phyloP scores from a whole-genome alignment of 2,113 vertebrate genomes.

The Oncorhynchus nerka region DNA sequence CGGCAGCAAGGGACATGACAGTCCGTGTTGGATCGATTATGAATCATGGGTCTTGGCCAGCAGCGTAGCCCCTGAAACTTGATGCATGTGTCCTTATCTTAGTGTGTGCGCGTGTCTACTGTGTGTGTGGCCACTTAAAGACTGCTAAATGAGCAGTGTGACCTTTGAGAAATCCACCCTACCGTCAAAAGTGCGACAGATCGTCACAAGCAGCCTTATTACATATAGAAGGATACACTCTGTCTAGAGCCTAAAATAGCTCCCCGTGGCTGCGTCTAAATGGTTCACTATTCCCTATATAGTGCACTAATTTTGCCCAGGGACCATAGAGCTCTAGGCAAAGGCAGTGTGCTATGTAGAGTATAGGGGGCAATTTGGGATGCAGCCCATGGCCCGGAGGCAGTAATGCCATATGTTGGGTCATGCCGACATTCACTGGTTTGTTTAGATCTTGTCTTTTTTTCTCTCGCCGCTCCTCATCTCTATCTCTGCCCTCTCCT shows the following conservation, averaged over 20 bases:
- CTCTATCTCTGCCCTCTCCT: not conserved
- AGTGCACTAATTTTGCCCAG: no score
- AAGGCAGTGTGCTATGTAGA: no score
- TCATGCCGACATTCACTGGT: conserved; percentile 33
- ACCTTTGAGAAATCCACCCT: conserved; percentile 24
- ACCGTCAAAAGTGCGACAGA: conserved; percentile 21
- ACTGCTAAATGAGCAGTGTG: conserved; percentile 53
- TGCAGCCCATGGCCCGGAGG: not conserved
- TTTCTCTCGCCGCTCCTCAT: not conserved
- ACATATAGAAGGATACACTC: conserved; percentile 5
- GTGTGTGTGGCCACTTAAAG: conserved; percentile 34
- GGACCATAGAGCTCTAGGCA: no score
- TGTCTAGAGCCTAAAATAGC: not conserved
- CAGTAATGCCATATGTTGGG: not conserved
- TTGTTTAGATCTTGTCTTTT: not conserved
- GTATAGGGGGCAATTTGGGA: no score
- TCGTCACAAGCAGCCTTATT: conserved; percentile 16
- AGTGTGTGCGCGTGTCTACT: not conserved
- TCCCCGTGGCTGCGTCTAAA: not conserved
- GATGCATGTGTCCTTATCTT: conserved; percentile 29
- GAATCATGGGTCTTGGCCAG: conserved; percentile 20
- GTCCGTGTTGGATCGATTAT: conserved; percentile 25
- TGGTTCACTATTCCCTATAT: no score
- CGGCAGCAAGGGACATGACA: conserved; percentile 17
- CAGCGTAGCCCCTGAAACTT: conserved; percentile 49